Evolutionary conservation across 2,888 invertebrate genomes (phyloP), one percentile per base, ranked within the genome.

Genomic region (Diaphora mendica): DNA sequence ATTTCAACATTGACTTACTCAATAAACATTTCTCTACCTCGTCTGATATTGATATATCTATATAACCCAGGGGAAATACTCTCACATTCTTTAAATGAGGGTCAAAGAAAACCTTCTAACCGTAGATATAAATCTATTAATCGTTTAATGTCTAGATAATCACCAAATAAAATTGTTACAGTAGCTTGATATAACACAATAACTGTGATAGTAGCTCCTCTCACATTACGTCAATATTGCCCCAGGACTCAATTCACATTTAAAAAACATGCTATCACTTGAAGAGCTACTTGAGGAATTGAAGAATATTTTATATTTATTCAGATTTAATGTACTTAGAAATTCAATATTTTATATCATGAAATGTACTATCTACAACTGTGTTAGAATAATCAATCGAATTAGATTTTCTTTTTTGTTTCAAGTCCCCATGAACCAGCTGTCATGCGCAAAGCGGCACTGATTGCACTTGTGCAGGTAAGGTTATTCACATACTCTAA

Each of bases 391-490:
- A 55, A 13, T n/a, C 23, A 55, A 55, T n/a, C n/a, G 13, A 55
- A 9, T 55, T 55, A n/a, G 1, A 8, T 33, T 39, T 67, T 67
- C 30, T 26, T 82, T 75, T 81, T 89, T 80, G 78, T 94, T 92
- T 8, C 93, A 95, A 95, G 87, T 89, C 94, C 94, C 92, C 93
- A 95, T 95, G 95, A 94, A 94, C 95, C 93, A 93, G 92, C 93
- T 91, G 93, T 92, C 93, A 95, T 95, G 95, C 94, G 92, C 90
- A 91, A 93, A 93, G 95, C 94, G 94, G 89, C 95, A 92, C 90
- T 95, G 93, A 94, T 95, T 91, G 95, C 95, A 91, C 92, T 95
- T 91, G 94, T 95, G 93, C 95, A 95, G 95, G 95, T 95, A 90
- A 78, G 78, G 3, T n/a, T 64, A 48, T 55, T 15, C 35, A 15